These are phyloP conservation scores for Cyaniris semiargus DNA, from an alignment of 2,888 invertebrate species.

Conservation along the genomic window DNA sequence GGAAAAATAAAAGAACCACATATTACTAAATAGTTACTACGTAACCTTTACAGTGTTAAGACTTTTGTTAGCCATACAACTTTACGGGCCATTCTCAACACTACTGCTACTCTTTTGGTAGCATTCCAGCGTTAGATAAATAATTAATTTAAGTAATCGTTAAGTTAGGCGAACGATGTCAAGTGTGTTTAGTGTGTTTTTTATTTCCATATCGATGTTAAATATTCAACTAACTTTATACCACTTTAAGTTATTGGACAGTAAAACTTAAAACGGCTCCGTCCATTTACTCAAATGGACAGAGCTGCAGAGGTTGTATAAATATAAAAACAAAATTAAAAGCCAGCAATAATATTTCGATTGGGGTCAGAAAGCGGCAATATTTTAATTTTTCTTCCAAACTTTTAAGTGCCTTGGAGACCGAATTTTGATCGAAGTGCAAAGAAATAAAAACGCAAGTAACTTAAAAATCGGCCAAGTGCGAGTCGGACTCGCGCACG, in stretches of 20 bases:
- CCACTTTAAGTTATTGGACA: background rate
- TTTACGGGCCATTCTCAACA: background rate
- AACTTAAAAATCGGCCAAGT: too few relatives aligned
- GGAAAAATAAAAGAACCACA: too few relatives aligned
- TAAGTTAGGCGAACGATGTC: slow-evolving; percentile 8
- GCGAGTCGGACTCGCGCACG: too few relatives aligned
- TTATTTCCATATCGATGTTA: slow-evolving; percentile 6
- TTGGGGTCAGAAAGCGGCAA: background rate
- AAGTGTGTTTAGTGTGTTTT: background rate
- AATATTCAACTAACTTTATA: slow-evolving; percentile 17
- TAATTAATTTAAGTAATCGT: slow-evolving; percentile 12
- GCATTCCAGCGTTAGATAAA: slow-evolving; percentile 32
- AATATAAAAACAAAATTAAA: background rate
- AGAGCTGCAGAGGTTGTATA: background rate
- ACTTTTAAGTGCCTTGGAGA: background rate
- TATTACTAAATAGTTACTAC: too few relatives aligned
- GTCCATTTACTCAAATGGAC: background rate
- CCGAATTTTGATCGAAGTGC: background rate
- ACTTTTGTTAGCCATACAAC: too few relatives aligned
- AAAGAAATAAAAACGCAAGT: background rate
- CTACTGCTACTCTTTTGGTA: background rate
- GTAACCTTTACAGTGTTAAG: too few relatives aligned
- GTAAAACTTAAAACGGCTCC: background rate
- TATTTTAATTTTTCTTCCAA: background rate
- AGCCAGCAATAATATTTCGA: background rate